Base-by-base conservation (phyloP, 2,113 vertebrate genomes). In the Cyanoderma ruficeps region DNA sequence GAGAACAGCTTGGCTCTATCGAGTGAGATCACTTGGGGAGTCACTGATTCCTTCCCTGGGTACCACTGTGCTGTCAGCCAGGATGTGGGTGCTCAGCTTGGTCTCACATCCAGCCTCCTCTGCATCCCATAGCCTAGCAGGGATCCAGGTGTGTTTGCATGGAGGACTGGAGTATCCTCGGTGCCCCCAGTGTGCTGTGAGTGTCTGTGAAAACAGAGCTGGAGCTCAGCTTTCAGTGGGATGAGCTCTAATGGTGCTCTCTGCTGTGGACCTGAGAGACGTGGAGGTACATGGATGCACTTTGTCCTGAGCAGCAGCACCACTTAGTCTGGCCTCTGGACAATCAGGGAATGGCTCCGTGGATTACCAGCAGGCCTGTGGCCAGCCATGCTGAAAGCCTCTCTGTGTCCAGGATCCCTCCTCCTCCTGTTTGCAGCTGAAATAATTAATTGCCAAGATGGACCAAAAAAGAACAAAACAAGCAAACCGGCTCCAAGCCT, bases 401-500 rank as follows among this genome's bases (percentile, higher is more conserved):
- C 60, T 83, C 35, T 5, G 1, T 80, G 57, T 49, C 50, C 10
- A 6, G 39, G 37, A 67, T 80, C 60, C 31, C 39, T 88, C 76
- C 86, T 81, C 27, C 83, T 96, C 52, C 72, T 50, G 44, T 86
- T 83, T 87, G 79, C 88, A 87, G 72, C 94, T 81, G 90, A 90
- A 92, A 59, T 74, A 92, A 87, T 75, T 55, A 88, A 75, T 82
- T 96, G 93, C 80, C 80, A 37, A 89, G 76, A 79, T 1, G 19
- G 63, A 83, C 69, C 21, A 0, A 92, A 94, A 96, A 90, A 78
- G 91, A 97, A 92, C 94, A 95, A 95, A 96, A 94, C 93, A 96
- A 93, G 95, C 59, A 74, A 88, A 81, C 49, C 3, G 0, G 47
- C 86, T 95, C 95, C 90, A 94, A 93, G 71, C 72, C 80, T 95